Evolutionary conservation across 2,797 vertebrate genomes (phyloP), one percentile per base, ranked within the genome.

Genomic region (Etheostoma perlongum): DNA sequence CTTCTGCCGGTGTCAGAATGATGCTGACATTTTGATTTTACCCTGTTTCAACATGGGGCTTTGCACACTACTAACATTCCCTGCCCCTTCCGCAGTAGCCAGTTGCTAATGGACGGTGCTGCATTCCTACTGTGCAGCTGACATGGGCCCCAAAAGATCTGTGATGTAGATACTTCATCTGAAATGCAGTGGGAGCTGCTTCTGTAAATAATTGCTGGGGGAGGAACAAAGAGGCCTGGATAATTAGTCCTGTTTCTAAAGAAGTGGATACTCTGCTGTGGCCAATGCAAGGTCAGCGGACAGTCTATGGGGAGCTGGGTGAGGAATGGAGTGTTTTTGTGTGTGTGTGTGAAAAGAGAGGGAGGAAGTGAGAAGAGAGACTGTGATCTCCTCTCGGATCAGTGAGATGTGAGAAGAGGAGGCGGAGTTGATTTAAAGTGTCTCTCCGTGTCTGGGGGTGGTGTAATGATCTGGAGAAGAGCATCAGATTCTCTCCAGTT

Each of bases 11-110:
- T 72, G 87, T 85, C 81, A 75, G 52, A 74, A 73, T 71, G 85
- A 88, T 89, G 89, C 91, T 92, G 91, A 91, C 90, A 80, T 89
- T 92, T 92, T 76, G 74, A 85, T 90, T 91, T 79, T 48, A 19
- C 23, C 72, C 67, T 66, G 76, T 79, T 83, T 76, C 81, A 90
- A 81, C 84, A 83, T 49, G 2, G 67, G 71, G 86, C 74, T 85
- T 76, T 83, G 75, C 81, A 81, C 80, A 40, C 69, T 10, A 42
- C 85, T 23, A 52, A 79, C 67, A 66, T 76, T 49, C 68, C 59
- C 60, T 60, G 36, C 53, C 72, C 67, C 60, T 67, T 58, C 46
- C 57, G 62, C 79, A 68, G 75, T 27, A 83, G 81, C 87, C 78
- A 66, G 69, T 30, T 72, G 71, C 78, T 86, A 76, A 83, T 75